phyloP scores from a whole-genome alignment of 64 coral and sea anemone genomes.

The Orbicella faveolata region DNA sequence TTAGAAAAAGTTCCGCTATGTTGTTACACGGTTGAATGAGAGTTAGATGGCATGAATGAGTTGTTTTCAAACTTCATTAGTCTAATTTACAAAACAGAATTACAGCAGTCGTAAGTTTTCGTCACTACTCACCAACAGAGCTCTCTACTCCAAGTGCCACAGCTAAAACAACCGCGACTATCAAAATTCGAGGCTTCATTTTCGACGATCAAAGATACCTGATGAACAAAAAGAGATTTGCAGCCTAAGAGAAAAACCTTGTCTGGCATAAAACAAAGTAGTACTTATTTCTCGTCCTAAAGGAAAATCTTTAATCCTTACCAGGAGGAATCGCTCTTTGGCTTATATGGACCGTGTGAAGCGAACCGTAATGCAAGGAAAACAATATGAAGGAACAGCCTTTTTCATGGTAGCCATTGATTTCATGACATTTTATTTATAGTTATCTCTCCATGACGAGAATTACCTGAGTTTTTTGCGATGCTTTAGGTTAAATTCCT shows the following conservation, averaged over 20 bases:
- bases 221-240: neutral
- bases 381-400: neutral
- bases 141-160: slow-evolving; percentile 4
- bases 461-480: neutral
- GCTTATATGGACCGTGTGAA: neutral
- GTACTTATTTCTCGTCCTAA: neutral
- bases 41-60: neutral
- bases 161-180: neutral
- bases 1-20: too few species aligned
- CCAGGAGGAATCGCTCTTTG: too few species aligned
- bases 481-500: neutral
- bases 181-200: neutral
- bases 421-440: slow-evolving; percentile 17
- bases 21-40: neutral
- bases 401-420: neutral
- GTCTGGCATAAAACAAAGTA: neutral
- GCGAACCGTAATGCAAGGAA: neutral
- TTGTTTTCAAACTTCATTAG: slow-evolving; percentile 22
- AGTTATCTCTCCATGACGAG: slow-evolving; percentile 1
- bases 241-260: neutral
- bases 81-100: slow-evolving; percentile 19
- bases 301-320: neutral
- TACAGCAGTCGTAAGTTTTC: neutral
- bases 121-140: slow-evolving; percentile 1
- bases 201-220: neutral